phyloP scores from a whole-genome alignment of 1,140 invertebrate species.

The Drosophila sp. region DNA sequence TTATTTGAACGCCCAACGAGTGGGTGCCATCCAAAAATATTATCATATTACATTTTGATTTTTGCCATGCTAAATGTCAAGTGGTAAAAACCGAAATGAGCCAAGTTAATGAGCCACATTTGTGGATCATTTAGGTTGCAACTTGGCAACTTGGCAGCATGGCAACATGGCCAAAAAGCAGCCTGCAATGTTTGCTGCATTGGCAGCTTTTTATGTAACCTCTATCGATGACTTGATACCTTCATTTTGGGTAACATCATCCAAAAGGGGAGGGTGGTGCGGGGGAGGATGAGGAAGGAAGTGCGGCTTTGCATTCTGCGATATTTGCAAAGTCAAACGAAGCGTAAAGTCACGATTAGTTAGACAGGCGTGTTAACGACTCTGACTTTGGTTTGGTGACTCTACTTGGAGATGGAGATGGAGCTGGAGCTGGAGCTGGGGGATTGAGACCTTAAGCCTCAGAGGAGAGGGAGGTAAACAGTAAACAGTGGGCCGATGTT shows the following conservation, averaged over 20 bases:
- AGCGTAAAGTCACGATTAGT: slow-evolving; percentile 85
- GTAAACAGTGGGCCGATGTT: slow-evolving; percentile 31
- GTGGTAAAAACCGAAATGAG: slow-evolving; percentile 38
- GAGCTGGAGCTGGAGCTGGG: neutral
- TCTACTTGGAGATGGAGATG: neutral
- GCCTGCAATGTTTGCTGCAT: slow-evolving; percentile 32
- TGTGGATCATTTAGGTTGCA: slow-evolving; percentile 69
- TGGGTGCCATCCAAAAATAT: slow-evolving; percentile 39
- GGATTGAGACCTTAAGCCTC: slow-evolving; percentile 9
- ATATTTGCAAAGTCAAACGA: slow-evolving; percentile 84
- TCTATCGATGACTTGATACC: slow-evolving; percentile 64
- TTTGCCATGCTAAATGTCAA: slow-evolving; percentile 15
- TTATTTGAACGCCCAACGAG: slow-evolving; percentile 56
- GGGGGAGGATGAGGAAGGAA: neutral
- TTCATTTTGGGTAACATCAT: slow-evolving; percentile 2
- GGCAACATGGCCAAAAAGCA: slow-evolving; percentile 13
- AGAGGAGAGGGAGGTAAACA: neutral
- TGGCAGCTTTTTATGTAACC: slow-evolving; percentile 59
- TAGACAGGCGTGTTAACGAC: slow-evolving; percentile 84
- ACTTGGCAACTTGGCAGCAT: too few species aligned
- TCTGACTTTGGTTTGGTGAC: slow-evolving; percentile 44
- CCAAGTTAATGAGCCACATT: slow-evolving; percentile 80
- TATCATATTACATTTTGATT: slow-evolving; percentile 72
- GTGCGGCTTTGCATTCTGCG: slow-evolving; percentile 59
- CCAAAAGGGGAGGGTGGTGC: neutral